Evolutionary conservation across 2,888 invertebrate genomes (phyloP), one percentile per base, ranked within the genome.

Genomic region (Pyrrhia umbra): DNA sequence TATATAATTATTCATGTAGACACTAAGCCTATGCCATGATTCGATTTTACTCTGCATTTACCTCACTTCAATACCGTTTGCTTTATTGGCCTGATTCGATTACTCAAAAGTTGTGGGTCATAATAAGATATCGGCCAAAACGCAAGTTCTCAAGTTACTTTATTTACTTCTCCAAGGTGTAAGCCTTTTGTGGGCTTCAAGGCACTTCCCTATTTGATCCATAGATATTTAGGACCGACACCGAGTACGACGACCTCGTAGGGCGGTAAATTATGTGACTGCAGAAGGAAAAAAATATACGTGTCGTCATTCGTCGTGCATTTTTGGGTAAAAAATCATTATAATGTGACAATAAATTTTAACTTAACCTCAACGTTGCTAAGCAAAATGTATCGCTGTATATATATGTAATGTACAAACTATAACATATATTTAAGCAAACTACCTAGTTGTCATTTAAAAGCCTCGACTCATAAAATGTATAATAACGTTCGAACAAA

Each of bases 201-300:
- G 75, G 77, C 43, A 57, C 45, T 76, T 77, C 76, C 75, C 69
- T 69, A 43, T 73, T 63, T 63, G 50, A 43, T 73, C 23, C 62
- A 69, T 66, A 77, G 66, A 67, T 63, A 73, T 76, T 73, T 76
- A 77, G 77, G 63, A 61, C 58, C 61, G 65, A 61, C 63, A 68
- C 37, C 8, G 20, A 20, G 13, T 34, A n/a, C 37, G 18, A 13
- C 30, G 63, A 40, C 77, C 77, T 73, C 43, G 58, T 30, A 56
- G 55, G 43, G 37, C 27, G 13, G 62, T 66, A 58, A 66, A 60
- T 68, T 37, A 68, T 60, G 52, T 52, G 55, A 47, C 13, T 39
- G 13, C 27, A 49, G 49, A 23, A 43, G 43, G 8, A 54, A 45
- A 45, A 13, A 49, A 13, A 23, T 51, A 59, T 68, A 75, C 56